Evolutionary conservation across 2,888 invertebrate species (phyloP), one percentile per base, ranked within the genome.

Genomic region (Lucinisca nassula): DNA sequence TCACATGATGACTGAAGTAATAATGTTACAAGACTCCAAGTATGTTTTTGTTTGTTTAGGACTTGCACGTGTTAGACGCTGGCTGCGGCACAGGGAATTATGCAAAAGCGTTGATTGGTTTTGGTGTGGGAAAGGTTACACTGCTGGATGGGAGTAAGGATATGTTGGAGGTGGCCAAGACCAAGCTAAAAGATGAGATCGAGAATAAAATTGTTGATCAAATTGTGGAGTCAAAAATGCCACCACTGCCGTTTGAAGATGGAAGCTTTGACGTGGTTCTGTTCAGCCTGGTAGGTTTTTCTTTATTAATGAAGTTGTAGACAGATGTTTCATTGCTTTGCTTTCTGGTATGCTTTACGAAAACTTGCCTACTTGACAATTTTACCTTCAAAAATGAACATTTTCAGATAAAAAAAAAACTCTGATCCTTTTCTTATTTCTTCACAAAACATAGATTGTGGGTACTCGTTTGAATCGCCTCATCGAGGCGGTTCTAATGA

Each of bases 61-160:
- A 82, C 38, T 27, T 77, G 17, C 77, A 82, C 45, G 32, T 82
- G n/a, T 30, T 82, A 40, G 82, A 77, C 32, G 70, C 77, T 30
- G 82, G 77, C 30, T 82, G 82, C 55, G 82, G 82, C 32, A 77
- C 82, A 24, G 82, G 82, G 17, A 82, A 82, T 32, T 82, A 70
- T 27, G 45, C 77, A 24, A 55, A 70, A 21, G 77, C 67, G 14
- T 45, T 82, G n/a, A 24, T 77, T 35, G 49, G 55, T 21, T 75
- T 37, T 72, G 81, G 74, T 37, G 51, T 74, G n/a, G 58, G 81
- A 3, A 81, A 38, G 21, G 12, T 81, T 4, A 58, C 82, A 8
- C 30, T 82, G 77, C 21, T 72, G 32, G 82, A 82, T 70, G 77
- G 24, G 17, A 51, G 38, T 27, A 8, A n/a, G 8, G 72, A 70